Base-by-base conservation (phyloP, 2,113 vertebrate genomes). In the Siniperca knerii region DNA sequence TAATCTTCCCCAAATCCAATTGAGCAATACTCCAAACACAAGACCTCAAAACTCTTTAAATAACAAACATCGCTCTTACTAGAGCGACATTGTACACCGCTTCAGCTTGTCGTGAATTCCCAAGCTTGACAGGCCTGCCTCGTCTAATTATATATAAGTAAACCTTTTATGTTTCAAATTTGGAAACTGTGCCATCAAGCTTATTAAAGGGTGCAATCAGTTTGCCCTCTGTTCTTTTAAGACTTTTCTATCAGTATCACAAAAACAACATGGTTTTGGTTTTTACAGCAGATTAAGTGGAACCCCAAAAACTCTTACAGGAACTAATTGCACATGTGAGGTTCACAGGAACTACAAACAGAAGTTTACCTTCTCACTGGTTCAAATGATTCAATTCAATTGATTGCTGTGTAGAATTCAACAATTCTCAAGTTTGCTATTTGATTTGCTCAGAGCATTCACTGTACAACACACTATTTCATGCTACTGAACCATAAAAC, bases 401-500 rank as follows among this genome's bases (percentile, higher is more conserved):
- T 46, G n/a, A 20, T 33, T 35, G 46, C 42, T 50, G 58, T 60
- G 55, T n/a, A 58, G 37, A 83, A 81, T 80, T 66, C 60, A 67
- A 64, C 58, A 33, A 46, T 70, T 76, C 23, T 64, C 8, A 64
- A 29, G 62, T 82, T 64, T 86, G 8, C 65, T 46, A 61, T 82
- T 60, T 73, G 46, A 57, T 70, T 46, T 61, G 35, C 57, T 78
- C 69, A 20, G 78, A 68, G n/a, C 10, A 35, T 37, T 54, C 29
- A 61, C 61, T 72, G 75, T 66, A 68, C 74, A 77, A 75, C n/a
- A 75, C 57, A 61, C 65, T 74, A 78, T 76, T 84, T 88, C 55
- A 87, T 20, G 25, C 86, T 61, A 16, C 65, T 57, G 60, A 79
- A 60, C 66, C 67, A 37, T 71, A 61, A 83, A 90, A 79, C 62